Percentiles rank a stretch among this genome's conserved stretches.
Conservation (phyloP, 2,113 vertebrate species). For the Prietella phreatophila region DNA sequence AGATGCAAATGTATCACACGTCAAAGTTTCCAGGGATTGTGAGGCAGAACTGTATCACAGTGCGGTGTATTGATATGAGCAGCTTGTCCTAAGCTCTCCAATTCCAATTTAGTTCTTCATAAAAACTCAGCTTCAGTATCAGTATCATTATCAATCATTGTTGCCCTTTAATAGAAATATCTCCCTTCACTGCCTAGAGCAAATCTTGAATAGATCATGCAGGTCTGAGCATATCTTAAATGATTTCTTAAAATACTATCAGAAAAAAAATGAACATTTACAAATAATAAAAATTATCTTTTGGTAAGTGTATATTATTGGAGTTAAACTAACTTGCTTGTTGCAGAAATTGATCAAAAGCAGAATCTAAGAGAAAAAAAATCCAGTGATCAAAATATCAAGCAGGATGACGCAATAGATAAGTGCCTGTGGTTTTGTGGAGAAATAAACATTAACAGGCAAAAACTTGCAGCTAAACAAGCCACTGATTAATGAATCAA, state of each 20-base stretch:
- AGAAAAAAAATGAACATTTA: neutral
- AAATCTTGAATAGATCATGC: neutral
- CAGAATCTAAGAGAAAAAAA: neutral
- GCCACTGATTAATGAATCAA: slow-evolving; percentile 33
- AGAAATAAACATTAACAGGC: slow-evolving; percentile 3
- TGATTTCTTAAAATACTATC: neutral
- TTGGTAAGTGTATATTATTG: neutral
- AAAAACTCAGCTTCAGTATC: neutral
- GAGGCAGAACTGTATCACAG: neutral
- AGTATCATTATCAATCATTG: neutral
- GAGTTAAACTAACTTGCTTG: neutral
- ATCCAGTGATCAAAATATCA: neutral
- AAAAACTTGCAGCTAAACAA: slow-evolving; percentile 19
- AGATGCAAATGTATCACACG: neutral
- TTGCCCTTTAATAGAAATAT: neutral
- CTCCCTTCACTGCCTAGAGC: neutral
- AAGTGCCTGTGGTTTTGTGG: neutral
- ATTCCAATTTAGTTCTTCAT: neutral
- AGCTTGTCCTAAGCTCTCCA: neutral
- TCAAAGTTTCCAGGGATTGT: neutral
- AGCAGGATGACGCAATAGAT: slow-evolving; percentile 9
- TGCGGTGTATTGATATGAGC: neutral
- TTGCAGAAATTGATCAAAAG: neutral
- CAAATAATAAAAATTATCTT: neutral
- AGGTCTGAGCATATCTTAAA: neutral